Evolutionary conservation across 2,113 vertebrate genomes (phyloP), one percentile per base, ranked within the genome.

Genomic region (Neopipo cinnamomea): DNA sequence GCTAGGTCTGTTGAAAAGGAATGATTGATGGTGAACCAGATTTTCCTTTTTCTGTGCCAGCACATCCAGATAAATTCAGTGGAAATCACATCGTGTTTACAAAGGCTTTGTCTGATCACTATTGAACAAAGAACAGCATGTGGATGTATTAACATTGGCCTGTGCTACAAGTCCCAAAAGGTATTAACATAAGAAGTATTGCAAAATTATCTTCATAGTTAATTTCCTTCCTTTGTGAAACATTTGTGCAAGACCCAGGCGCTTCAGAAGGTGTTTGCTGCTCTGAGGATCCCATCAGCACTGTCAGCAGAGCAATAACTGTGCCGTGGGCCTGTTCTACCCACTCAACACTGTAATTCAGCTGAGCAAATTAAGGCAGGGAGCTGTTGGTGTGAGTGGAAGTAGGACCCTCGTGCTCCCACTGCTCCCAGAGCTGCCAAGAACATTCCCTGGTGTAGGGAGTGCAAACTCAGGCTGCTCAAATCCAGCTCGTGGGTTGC

Each of bases 11-110:
- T 27, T 86, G 85, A 91, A 93, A 91, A 92, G 44, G 28, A 85
- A 22, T 83, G 88, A 73, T 41, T 89, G 76, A 85, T 91, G 90
- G 62, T 89, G 82, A 93, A 90, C 44, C 49, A 66, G 90, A 79
- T 88, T 95, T 85, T 93, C 92, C 50, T 68, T 85, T 79, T 83
- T 62, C 67, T 92, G 79, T 62, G 75, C 79, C 91, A 93, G 76
- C 49, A 58, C 21, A 21, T 82, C 83, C 39, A 62, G 67, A 70
- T 73, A 92, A 88, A 61, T 63, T 85, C 63, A 61, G 44, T 72
- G 37, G 46, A 85, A 95, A 75, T 78, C 71, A 37, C 44, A 22
- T 12, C 44, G 19, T 72, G 53, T 72, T 87, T 78, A 88, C 33
- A 85, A 65, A 89, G 39, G 37, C 13, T 81, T 47, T 89, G 61